Evolutionary conservation across 2,113 vertebrate species (phyloP).

Genomic region (Gambusia holbrooki): DNA sequence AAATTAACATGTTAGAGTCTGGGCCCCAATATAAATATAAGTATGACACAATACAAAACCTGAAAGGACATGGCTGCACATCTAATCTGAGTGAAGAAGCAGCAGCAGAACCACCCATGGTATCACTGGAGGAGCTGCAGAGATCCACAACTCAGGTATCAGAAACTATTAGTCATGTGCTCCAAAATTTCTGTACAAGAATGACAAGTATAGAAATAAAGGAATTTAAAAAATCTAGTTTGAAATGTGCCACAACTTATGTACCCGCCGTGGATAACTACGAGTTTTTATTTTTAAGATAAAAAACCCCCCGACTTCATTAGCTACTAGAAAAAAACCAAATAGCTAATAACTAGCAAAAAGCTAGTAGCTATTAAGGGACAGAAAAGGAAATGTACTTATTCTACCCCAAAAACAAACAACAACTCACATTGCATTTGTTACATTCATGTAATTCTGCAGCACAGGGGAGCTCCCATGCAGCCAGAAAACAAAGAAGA

Average conservation of each 20-base stretch:
- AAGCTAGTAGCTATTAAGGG: neutral
- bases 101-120: neutral
- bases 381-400: neutral
- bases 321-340: neutral
- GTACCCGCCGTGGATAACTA: neutral
- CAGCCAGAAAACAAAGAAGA: constrained; percentile 38
- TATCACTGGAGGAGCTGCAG: neutral
- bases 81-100: neutral
- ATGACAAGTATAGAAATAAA: neutral
- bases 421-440: neutral
- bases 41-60: too few relatives aligned
- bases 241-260: too few relatives aligned
- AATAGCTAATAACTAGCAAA: neutral
- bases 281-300: too few relatives aligned
- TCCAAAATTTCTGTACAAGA: neutral
- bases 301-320: neutral
- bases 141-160: too few relatives aligned
- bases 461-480: constrained; percentile 26
- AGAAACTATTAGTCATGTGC: neutral
- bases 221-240: too few relatives aligned
- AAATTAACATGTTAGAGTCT: too few relatives aligned
- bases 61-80: too few relatives aligned
- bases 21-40: too few relatives aligned
- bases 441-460: constrained; percentile 15
- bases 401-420: neutral